Base-by-base conservation (phyloP, 2,888 invertebrate species). In the Lysandra coridon region DNA sequence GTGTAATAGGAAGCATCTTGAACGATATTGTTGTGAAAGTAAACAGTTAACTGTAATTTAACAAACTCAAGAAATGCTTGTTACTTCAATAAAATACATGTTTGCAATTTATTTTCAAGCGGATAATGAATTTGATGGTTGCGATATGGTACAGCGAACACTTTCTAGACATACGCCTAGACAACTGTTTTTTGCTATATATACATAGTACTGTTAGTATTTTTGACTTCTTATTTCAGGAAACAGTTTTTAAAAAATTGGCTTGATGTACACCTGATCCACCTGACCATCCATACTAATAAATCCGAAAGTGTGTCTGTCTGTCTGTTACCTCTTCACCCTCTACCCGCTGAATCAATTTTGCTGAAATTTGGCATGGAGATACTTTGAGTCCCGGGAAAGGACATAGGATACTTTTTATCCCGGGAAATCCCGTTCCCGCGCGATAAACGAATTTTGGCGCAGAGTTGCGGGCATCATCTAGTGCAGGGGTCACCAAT, bases 91-190 rank as follows among this genome's bases (percentile, higher is more conserved):
- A 82, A 84, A 80, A 81, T 74, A 74, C 62, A 79, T 73, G 79
- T 81, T 79, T n/a, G 60, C 62, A 77, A 80, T 79, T 69, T 79
- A 69, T 80, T 78, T 80, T 78, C 57, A 78, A 79, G 77, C 74
- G 73, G 78, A 78, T 79, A 79, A 81, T 81, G 82, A 80, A 83
- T 82, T 83, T 83, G 80, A 82, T 82, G 81, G 80, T 83, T 83
- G 82, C 80, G 79, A 78, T 82, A 84, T 82, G 83, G 80, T 82
- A 83, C 81, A 83, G 82, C 79, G 82, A 83, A 79, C 82, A 82
- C 83, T 84, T 84, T 84, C 83, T 83, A 83, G 76, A 60, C 44
- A 60, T 14, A 49, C 1, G 44, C 78, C 80, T 81, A 80, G 80
- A 79, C 80, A 40, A 60, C 37, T 40, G 30, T 37, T 33, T 57